A percentile compares a stretch with the other conserved stretches of the same genome.
These are phyloP conservation scores for Ranitomeya imitator DNA, from an alignment of 2,113 vertebrate species.

Conservation along the genomic window DNA sequence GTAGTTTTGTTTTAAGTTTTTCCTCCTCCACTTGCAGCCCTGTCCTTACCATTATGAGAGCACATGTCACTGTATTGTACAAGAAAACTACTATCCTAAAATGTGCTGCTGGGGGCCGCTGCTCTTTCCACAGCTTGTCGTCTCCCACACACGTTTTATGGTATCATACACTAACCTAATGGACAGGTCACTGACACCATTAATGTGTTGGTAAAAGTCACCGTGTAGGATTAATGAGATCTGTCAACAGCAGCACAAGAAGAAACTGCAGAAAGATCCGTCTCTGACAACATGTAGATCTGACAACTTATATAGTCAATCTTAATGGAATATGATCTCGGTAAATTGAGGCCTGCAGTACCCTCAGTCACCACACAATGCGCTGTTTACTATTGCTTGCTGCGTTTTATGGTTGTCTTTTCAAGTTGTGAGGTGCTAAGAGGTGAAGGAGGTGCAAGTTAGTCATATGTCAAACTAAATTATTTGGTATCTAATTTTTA, in stretches of 20 bases:
- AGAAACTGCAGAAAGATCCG: neutral
- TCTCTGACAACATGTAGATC: neutral
- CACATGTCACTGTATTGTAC: neutral
- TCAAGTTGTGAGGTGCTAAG: neutral
- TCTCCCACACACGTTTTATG: neutral
- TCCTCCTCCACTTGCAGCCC: neutral
- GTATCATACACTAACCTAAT: neutral
- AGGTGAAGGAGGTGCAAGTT: neutral
- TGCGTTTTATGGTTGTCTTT: neutral
- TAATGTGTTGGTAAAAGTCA: too few species aligned
- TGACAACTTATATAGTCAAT: neutral
- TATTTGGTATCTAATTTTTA: neutral
- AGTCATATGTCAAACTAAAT: neutral
- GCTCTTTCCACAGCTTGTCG: neutral
- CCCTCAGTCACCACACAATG: neutral
- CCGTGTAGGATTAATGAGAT: neutral
- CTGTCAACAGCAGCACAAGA: neutral
- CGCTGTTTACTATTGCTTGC: neutral
- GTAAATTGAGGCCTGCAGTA: neutral
- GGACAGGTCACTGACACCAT: neutral
- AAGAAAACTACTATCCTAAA: neutral
- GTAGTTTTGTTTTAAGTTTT: neutral
- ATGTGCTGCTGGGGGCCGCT: neutral
- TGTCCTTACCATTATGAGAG: neutral
- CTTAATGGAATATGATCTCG: neutral